Evolutionary conservation across 2,797 vertebrate genomes (phyloP).

Genomic region (Synaphobranchus kaupii): DNA sequence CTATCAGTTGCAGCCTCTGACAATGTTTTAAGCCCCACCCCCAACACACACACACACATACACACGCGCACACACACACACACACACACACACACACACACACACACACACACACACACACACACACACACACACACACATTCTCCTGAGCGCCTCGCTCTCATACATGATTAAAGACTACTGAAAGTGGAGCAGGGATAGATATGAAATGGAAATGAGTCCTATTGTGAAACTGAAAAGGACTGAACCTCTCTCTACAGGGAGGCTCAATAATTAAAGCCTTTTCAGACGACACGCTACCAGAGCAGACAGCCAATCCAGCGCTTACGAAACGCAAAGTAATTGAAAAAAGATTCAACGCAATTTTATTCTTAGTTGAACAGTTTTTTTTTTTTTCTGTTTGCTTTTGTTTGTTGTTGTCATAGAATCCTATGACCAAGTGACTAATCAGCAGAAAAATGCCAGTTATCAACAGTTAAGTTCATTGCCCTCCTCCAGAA

Average conservation of each 20-base stretch:
- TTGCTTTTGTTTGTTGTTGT: not conserved
- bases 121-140: conserved; percentile 44
- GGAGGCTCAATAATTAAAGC: conserved; percentile 19
- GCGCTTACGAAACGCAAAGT: conserved; percentile 8
- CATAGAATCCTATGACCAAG: not conserved
- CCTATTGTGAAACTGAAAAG: conserved; percentile 47
- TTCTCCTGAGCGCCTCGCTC: conserved; percentile 25
- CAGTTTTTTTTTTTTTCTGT: not conserved
- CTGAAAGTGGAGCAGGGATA: conserved; percentile 62
- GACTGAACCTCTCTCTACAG: conserved; percentile 15
- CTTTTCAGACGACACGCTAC: not conserved
- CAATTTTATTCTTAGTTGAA: not conserved
- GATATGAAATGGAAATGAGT: conserved; percentile 17
- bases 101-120: conserved; percentile 24
- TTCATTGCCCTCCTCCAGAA: not conserved
- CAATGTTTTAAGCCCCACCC: not conserved
- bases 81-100: not conserved
- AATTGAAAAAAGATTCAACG: conserved; percentile 18
- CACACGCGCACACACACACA: conserved; percentile 21
- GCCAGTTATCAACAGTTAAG: not conserved
- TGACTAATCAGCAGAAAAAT: not conserved
- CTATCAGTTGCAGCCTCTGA: not conserved
- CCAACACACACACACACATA: not conserved
- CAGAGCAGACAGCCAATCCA: conserved; percentile 7
- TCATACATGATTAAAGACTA: conserved; percentile 67